Conservation (phyloP, 2,797 vertebrate genomes). For the Macropus fuliginosus region DNA sequence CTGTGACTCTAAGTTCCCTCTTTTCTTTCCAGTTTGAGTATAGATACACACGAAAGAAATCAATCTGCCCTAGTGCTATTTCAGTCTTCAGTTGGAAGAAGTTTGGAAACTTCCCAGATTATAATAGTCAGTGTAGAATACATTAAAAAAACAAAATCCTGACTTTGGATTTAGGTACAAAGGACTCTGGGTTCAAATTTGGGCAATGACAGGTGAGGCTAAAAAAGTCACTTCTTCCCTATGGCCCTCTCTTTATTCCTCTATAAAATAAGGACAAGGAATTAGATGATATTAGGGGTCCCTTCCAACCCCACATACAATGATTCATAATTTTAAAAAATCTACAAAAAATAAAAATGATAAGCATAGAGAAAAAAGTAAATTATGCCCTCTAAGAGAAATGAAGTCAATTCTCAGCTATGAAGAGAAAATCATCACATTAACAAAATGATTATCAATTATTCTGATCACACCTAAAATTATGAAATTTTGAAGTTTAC, state of each 20-base stretch:
- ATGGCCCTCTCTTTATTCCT: background rate
- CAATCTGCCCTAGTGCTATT: too few species aligned
- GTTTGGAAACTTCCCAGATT: too few species aligned
- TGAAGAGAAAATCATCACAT: conserved; percentile 33
- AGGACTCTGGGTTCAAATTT: background rate
- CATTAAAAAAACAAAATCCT: too few species aligned
- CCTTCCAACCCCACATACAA: background rate
- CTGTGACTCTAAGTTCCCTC: too few species aligned
- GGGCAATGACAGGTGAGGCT: background rate
- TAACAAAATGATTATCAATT: conserved; percentile 21
- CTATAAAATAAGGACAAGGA: background rate
- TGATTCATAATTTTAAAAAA: background rate
- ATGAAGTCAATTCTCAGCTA: conserved; percentile 1
- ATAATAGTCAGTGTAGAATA: too few species aligned
- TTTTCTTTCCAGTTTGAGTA: too few species aligned
- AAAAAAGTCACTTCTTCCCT: background rate
- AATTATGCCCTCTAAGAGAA: background rate
- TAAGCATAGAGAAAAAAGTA: conserved; percentile 11
- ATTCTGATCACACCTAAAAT: conserved; percentile 37
- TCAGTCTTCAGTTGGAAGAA: too few species aligned
- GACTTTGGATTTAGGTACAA: too few species aligned
- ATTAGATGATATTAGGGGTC: background rate
- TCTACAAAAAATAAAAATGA: background rate
- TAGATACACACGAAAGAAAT: too few species aligned
- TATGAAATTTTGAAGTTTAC: conserved; percentile 53